phyloP scores from a whole-genome alignment of 2,113 vertebrate genomes.

The Leiothrix lutea region DNA sequence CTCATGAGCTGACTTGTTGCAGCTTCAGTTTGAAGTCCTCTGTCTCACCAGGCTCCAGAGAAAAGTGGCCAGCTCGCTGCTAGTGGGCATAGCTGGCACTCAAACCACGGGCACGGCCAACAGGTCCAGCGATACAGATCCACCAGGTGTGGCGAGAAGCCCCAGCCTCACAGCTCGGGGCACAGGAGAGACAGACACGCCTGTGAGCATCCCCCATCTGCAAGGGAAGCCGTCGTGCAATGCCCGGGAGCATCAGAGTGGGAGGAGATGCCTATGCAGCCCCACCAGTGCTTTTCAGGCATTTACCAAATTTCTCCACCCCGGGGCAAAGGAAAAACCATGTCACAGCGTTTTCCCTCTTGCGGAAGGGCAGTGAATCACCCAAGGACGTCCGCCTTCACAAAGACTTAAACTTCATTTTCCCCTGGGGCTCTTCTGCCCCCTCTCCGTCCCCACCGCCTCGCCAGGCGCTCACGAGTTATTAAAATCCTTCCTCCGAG shows the following conservation, averaged over 20 bases:
- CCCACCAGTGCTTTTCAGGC: not conserved
- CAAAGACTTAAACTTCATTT: not conserved
- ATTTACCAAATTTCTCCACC: not conserved
- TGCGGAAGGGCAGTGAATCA: not conserved
- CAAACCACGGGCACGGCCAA: rapidly evolving
- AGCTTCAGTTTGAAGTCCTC: not conserved
- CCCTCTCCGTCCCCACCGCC: not conserved
- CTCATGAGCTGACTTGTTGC: not conserved
- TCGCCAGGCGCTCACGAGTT: constrained; percentile 52
- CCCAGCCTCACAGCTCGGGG: not conserved
- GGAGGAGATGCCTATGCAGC: not conserved
- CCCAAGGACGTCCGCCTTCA: not conserved
- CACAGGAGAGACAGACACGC: rapidly evolving
- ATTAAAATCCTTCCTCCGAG: constrained; percentile 62
- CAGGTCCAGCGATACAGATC: not conserved
- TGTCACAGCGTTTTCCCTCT: not conserved
- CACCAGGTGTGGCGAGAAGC: rapidly evolving
- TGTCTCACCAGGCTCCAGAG: not conserved
- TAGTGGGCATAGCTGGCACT: rapidly evolving
- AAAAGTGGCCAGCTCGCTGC: not conserved
- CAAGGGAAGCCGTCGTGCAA: rapidly evolving
- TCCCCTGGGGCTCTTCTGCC: not conserved
- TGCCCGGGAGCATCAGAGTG: rapidly evolving
- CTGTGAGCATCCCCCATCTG: not conserved
- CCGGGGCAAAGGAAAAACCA: not conserved